Base-by-base conservation (phyloP, 2,113 vertebrate genomes). In the Nestor notabilis region DNA sequence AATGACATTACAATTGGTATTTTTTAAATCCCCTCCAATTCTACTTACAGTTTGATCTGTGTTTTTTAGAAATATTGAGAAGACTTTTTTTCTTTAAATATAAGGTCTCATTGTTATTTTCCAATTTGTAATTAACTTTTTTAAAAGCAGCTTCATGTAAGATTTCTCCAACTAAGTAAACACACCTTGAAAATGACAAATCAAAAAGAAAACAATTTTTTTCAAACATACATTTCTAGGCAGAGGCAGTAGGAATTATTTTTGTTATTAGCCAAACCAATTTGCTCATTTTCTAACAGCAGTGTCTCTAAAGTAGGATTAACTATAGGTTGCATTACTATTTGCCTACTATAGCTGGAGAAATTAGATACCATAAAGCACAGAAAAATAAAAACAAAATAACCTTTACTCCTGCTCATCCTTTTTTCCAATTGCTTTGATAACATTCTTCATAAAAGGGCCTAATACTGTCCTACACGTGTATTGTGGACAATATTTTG, bases 31-130 rank as follows among this genome's bases (percentile, higher is more conserved):
- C 1, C 2, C 1, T 83, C 21, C 15, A 65, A 21, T 63, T 49
- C 16, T 19, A 21, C 2, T 3, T 41, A 12, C 1, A 33, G 1
- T 47, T 81, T 66, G 14, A 3, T 39, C 18, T 9, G 0, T 0
- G 0, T 4, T 28, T 61, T 86, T 81, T 37, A 35, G 9, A 46
- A 83, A 69, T 13, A 44, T 14, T 0, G 11, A 43, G 58, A n/a
- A 56, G 0, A 10, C 8, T 18, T 5, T 28, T 79, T 47, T 53
- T 17, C 3, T 69, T 58, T 47, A 66, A 27, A 16, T 3, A 15
- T 60, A 31, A 29, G 0, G 0, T 52, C 81, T 91, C 15, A 8
- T 27, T 55, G 4, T 37, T 82, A 19, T 77, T 87, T 85, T 75
- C 4, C 2, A 41, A 5, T 28, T 84, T 47, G 5, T 21, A 61